A percentile compares a stretch with the other conserved stretches of the same genome.
These are phyloP conservation scores for Neuroterus valhalla DNA, from an alignment of 1,140 invertebrate genomes.

Conservation along the genomic window DNA sequence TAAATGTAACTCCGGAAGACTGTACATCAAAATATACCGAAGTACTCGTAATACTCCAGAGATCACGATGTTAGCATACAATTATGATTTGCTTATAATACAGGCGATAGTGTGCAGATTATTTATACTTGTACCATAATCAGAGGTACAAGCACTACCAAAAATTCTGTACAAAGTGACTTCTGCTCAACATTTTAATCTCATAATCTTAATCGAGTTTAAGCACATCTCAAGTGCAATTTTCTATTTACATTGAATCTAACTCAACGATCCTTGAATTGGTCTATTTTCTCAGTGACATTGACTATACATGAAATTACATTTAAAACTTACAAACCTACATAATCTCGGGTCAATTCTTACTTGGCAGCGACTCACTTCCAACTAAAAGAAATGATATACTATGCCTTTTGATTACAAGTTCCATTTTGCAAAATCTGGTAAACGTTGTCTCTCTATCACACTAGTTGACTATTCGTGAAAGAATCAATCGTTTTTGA, in stretches of 20 bases:
- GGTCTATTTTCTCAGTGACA: slow-evolving; percentile 24
- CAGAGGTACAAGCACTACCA: background rate
- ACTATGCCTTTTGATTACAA: slow-evolving; percentile 28
- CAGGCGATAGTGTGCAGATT: background rate
- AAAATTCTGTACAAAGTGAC: slow-evolving; percentile 17
- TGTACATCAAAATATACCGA: slow-evolving; percentile 31
- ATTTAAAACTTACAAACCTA: background rate
- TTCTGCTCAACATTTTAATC: background rate
- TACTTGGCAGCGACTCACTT: slow-evolving; percentile 16
- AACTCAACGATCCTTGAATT: slow-evolving; percentile 9
- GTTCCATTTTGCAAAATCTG: slow-evolving; percentile 26
- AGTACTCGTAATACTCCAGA: background rate
- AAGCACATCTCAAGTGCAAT: background rate
- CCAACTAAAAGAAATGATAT: slow-evolving; percentile 10
- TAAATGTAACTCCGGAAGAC: slow-evolving; percentile 33
- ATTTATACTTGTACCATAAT: background rate
- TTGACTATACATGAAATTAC: slow-evolving; percentile 23
- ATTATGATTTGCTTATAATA: background rate
- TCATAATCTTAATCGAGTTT: background rate
- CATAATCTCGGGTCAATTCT: slow-evolving; percentile 19
- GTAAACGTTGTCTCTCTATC: slow-evolving; percentile 25
- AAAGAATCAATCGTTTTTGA: slow-evolving; percentile 18
- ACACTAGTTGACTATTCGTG: slow-evolving; percentile 25
- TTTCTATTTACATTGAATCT: slow-evolving; percentile 26
- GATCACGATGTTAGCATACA: slow-evolving; percentile 5